Base-by-base conservation (phyloP, 2,888 invertebrate species). In the Hypsopygia costalis region DNA sequence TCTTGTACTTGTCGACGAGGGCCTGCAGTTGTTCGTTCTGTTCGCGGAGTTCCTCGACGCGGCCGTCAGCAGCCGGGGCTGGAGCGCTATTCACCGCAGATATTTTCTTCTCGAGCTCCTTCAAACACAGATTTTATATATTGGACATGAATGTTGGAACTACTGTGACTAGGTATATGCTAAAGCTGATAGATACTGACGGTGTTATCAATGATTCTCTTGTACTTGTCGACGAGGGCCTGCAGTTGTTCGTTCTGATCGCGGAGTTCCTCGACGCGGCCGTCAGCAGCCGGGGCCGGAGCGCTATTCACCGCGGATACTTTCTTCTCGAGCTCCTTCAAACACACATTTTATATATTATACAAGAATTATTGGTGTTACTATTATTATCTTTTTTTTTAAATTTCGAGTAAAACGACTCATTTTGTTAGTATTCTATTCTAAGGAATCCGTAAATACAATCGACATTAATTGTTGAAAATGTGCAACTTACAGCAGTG, bases 161-260 rank as follows among this genome's bases (percentile, higher is more conserved):
- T n/a, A n/a, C n/a, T n/a, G n/a, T n/a, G n/a, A n/a, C n/a, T n/a
- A n/a, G n/a, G n/a, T n/a, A n/a, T n/a, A n/a, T n/a, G n/a, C n/a
- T n/a, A n/a, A n/a, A n/a, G n/a, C n/a, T n/a, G n/a, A n/a, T n/a
- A n/a, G n/a, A n/a, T n/a, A 89, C 92, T 90, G 72, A 95, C 95
- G 54, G 95, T 95, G 66, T 95, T 94, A 52, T 92, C 91, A 49
- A 95, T 94, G 54, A 94, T 91, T 62, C 85, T 91, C 78, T 94
- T 93, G 68, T 95, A 94, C 72, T 94, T 91, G 49, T 91, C 90
- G 36, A 93, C 91, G 64, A 92, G 89, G 31, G 82, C 83, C 61
- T 92, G 92, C 52, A 94, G 78, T 53, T 92, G 91, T 56, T 90
- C 89, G 69, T 93, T 93, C 66, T 93, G 91, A 52, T 88, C 78